A percentile compares a stretch with the other conserved stretches of the same genome.
These are phyloP conservation scores for Parnassius apollo DNA, from an alignment of 2,888 invertebrate species.

Conservation along the genomic window DNA sequence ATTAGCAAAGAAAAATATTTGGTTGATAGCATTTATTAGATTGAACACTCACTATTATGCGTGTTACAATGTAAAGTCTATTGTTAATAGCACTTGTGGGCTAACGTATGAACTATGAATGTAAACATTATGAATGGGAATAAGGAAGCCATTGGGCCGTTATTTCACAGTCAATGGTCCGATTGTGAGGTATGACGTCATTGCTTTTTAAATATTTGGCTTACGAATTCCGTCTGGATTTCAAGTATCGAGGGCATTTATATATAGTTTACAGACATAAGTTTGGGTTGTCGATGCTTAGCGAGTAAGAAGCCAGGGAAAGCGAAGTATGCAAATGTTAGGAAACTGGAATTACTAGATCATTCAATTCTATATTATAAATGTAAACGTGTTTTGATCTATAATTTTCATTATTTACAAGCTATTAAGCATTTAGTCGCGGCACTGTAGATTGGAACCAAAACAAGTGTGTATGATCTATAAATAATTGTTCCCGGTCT, in stretches of 20 bases:
- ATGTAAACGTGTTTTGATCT: no score
- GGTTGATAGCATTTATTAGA: neutral
- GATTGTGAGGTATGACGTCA: slow-evolving; percentile 43
- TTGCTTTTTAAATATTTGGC: slow-evolving; percentile 4
- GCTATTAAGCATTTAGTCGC: neutral
- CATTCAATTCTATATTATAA: no score
- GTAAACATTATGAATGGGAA: slow-evolving; percentile 26
- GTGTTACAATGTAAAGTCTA: slow-evolving; percentile 9
- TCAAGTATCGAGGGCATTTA: neutral
- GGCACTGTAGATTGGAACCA: no score
- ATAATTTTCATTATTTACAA: neutral
- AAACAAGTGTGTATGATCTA: no score
- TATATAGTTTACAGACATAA: neutral
- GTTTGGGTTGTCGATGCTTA: no score
- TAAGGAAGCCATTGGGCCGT: slow-evolving; percentile 39
- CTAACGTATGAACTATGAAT: slow-evolving; percentile 16
- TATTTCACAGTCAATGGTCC: slow-evolving; percentile 45
- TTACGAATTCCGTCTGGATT: neutral
- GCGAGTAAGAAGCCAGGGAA: no score
- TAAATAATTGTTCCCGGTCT: no score
- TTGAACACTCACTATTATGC: slow-evolving; percentile 1
- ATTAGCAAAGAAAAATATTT: no score
- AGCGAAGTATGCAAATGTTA: no score
- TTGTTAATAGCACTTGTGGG: slow-evolving; percentile 3
- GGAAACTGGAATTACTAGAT: no score